Base-by-base conservation (phyloP, 2,888 invertebrate genomes). In the Zaprionus obscuricornis region DNA sequence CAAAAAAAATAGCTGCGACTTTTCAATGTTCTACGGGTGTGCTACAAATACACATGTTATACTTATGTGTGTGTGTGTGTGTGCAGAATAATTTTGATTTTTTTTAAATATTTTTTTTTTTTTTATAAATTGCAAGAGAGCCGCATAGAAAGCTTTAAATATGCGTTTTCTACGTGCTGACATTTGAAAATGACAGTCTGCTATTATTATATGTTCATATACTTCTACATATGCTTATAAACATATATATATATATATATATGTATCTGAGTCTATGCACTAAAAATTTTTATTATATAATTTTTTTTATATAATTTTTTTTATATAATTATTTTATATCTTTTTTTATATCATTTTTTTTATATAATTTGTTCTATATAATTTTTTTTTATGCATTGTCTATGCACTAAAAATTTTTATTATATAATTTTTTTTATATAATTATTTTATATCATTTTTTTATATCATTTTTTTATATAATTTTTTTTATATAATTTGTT, bases 1-100 rank as follows among this genome's bases (percentile, higher is more conserved):
- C 34, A 16, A 24, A 24, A 31, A 31, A 68, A 62, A 51, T 51
- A 33, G 20, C 43, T 39, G 39, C 71, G 34, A 37, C 49, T 50
- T 26, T 39, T 50, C 29, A 66, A 36, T 58, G 54, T 60, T 8
- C 3, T 13, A 14, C 1, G 8, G n/a, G 6, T 39, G n/a, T n/a
- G n/a, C 8, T 18, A 17, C 29, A 59, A 20, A 51, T 39, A 17
- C n/a, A n/a, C n/a, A n/a, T n/a, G n/a, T n/a, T n/a, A n/a, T n/a
- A n/a, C n/a, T n/a, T 13, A 17, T 33, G 22, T 11, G 14, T 13
- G 11, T 20, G 10, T 5, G 33, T 33, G 33, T 2, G 56, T 34
- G 56, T 20, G 20, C 34, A 26, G 1, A 49, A 34, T 34, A 37
- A 43, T 11, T 56, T 37, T 17, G 36, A 37, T 62, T 50, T 43